Conservation (phyloP, 1,140 invertebrate species). For the Bombus waltoni region DNA sequence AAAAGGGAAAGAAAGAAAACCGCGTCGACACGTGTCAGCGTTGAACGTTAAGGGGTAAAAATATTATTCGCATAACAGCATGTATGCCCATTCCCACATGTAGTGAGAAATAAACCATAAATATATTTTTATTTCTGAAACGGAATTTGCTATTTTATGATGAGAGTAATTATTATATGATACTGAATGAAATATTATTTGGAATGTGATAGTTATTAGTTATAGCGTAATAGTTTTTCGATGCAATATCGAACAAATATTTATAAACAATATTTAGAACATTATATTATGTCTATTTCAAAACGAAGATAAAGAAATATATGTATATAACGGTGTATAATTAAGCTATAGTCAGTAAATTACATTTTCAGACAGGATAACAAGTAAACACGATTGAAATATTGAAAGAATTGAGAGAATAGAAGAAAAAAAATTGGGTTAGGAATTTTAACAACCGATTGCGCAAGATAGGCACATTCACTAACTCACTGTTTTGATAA, state of each 20-base stretch:
- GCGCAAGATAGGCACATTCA: not conserved
- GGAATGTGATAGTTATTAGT: too few relatives aligned
- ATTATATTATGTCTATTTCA: not conserved
- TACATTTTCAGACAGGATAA: not conserved
- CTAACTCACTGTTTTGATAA: not conserved
- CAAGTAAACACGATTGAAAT: not conserved
- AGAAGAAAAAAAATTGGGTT: not conserved
- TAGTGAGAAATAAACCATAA: not conserved
- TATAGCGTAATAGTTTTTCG: not conserved
- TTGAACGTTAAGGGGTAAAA: not conserved
- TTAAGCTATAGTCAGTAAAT: not conserved
- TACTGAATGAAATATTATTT: not conserved
- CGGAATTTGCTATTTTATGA: not conserved
- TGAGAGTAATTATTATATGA: not conserved
- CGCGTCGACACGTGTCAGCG: constrained; percentile 1
- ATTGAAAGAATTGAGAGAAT: not conserved
- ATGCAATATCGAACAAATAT: not conserved
- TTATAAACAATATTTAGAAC: not conserved
- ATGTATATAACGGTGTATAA: not conserved
- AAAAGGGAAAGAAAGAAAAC: not conserved
- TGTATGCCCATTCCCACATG: too few relatives aligned
- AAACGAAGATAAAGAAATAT: not conserved
- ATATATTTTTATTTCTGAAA: not conserved
- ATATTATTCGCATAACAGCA: not conserved
- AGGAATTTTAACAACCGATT: not conserved